Base-by-base conservation (phyloP, 2,888 invertebrate genomes). In the Holacanthella duospinosa region DNA sequence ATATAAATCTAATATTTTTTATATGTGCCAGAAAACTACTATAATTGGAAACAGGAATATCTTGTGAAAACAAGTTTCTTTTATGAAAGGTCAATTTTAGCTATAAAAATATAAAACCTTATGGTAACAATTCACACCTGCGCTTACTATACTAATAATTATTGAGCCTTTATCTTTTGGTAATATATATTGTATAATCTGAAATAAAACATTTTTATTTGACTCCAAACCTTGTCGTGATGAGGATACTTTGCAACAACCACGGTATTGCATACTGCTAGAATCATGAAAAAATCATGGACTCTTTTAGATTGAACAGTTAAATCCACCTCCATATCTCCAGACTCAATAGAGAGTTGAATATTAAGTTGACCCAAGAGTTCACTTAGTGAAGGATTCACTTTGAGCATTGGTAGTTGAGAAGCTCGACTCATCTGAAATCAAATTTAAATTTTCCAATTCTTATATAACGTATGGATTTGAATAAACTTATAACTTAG, bases 181-280 rank as follows among this genome's bases (percentile, higher is more conserved):
- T n/a, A n/a, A n/a, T n/a, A n/a, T n/a, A n/a, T n/a, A n/a, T n/a
- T n/a, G n/a, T n/a, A n/a, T n/a, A 53, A 6, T n/a, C n/a, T 53
- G 24, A 6, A 12, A 9, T 21, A 53, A 6, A 53, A 53, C 24
- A 53, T 16, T 12, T 43, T 53, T 53, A 53, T 16, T 53, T 6
- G 54, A 12, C 54, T 21, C 21, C 9, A 21, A 85, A 89, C 87
- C 71, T 80, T 77, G 76, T 86, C 86, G 71, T 81, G 80, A 77
- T 86, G 86, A 6, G 93, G 93, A 76, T 88, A 88, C 59, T 85
- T 83, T 70, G 93, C 89, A 60, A 96, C 95, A 61, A 96, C 89
- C 6, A 97, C 96, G 0, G 96, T 96, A 79, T 97, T 97, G 78
- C 97, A 97, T 65, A 95, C 84, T 21, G 96, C 89, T 77, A 97